Conservation (phyloP, 2,797 vertebrate species). For the Balearica regulorum region DNA sequence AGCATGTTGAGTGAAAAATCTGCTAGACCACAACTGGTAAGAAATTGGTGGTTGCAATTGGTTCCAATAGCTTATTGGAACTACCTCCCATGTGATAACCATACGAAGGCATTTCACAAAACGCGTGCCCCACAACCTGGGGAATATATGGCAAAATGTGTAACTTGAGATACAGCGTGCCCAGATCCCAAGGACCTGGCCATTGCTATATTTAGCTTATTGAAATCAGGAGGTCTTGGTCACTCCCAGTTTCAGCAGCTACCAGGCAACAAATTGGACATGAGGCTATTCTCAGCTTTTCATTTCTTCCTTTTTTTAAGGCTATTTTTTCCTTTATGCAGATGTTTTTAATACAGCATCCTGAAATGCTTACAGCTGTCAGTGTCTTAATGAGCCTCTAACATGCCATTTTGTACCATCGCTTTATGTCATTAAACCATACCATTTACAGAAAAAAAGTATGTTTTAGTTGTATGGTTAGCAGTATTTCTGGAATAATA, state of each 20-base stretch:
- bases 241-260: neutral
- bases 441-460: neutral
- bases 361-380: conserved; percentile 20
- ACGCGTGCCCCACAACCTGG: neutral
- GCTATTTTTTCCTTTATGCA: neutral
- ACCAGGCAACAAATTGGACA: neutral
- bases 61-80: neutral
- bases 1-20: neutral
- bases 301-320: neutral
- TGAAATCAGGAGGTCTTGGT: neutral
- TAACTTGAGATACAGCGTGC: neutral
- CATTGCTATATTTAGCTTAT: neutral
- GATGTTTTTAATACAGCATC: conserved; percentile 30
- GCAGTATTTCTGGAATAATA: neutral
- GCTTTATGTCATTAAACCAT: neutral
- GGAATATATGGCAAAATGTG: neutral
- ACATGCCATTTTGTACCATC: neutral
- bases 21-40: neutral
- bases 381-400: neutral
- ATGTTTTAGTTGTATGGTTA: neutral
- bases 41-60: neutral
- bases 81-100: neutral
- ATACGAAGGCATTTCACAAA: neutral
- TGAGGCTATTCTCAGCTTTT: neutral
- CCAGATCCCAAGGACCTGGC: neutral